phyloP scores from a whole-genome alignment of 2,797 vertebrate genomes.

The Anas acuta region DNA sequence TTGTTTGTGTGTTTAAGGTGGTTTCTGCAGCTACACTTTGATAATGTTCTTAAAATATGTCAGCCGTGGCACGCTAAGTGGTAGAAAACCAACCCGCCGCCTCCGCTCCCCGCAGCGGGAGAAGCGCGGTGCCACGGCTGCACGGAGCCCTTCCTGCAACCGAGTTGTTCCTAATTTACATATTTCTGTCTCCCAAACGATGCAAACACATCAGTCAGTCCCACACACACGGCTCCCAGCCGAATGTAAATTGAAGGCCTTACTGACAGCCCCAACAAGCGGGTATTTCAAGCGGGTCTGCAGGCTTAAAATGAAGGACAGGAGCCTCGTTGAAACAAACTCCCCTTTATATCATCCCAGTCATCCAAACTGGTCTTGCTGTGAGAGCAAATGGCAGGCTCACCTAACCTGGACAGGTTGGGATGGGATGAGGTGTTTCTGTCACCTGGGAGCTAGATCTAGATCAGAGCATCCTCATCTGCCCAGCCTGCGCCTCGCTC shows the following conservation, averaged over 20 bases:
- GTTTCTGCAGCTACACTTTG: constrained; percentile 16
- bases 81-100: constrained; percentile 18
- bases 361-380: not conserved
- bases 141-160: not conserved
- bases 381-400: not conserved
- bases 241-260: constrained; percentile 28
- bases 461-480: too few relatives aligned
- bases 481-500: too few relatives aligned
- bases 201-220: constrained; percentile 16
- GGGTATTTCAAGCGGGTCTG: not conserved
- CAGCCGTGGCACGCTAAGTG: not conserved
- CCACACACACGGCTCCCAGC: not conserved
- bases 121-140: constrained; percentile 9
- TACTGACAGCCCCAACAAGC: not conserved
- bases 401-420: not conserved
- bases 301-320: not conserved
- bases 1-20: constrained; percentile 5
- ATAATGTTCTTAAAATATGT: constrained; percentile 31
- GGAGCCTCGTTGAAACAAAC: not conserved
- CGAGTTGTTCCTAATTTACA: constrained; percentile 32
- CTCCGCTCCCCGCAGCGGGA: not conserved
- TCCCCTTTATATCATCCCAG: not conserved
- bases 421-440: not conserved
- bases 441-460: too few relatives aligned
- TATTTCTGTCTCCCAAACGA: constrained; percentile 36